phyloP scores from a whole-genome alignment of 2,113 vertebrate species.

The Megaptera novaeangliae region DNA sequence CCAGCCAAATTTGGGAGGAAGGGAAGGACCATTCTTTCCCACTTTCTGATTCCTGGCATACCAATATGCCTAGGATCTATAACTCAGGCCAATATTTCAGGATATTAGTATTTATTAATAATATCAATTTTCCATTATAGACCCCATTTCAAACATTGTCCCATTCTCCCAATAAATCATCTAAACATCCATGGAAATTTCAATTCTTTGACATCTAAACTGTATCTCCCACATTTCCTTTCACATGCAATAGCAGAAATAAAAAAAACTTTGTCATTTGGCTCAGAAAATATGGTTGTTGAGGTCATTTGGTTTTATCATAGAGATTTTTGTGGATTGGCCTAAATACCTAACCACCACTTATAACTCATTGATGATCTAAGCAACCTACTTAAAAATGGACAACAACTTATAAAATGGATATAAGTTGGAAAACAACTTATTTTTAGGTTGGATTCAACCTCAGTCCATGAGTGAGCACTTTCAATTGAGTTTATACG shows the following conservation, averaged over 20 bases:
- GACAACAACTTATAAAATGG: background rate
- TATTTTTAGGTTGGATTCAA: background rate
- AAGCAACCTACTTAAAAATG: background rate
- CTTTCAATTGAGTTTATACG: background rate
- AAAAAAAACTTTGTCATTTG: background rate
- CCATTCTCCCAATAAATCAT: background rate
- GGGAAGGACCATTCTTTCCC: background rate
- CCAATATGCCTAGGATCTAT: background rate
- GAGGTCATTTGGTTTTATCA: background rate
- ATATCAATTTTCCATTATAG: background rate
- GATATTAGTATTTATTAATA: background rate
- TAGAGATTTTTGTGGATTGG: background rate
- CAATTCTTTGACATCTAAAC: background rate
- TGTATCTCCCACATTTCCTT: background rate
- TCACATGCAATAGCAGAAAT: background rate
- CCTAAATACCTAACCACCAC: background rate
- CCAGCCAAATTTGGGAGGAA: background rate
- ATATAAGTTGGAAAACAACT: constrained; percentile 1
- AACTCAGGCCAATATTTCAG: background rate
- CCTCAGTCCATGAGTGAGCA: background rate
- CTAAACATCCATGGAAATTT: background rate
- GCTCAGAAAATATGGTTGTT: background rate
- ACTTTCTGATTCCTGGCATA: background rate
- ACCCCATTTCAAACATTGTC: background rate
- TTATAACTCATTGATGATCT: background rate